Base-by-base conservation (phyloP, 2,888 invertebrate species). In the Subacronicta megacephala region DNA sequence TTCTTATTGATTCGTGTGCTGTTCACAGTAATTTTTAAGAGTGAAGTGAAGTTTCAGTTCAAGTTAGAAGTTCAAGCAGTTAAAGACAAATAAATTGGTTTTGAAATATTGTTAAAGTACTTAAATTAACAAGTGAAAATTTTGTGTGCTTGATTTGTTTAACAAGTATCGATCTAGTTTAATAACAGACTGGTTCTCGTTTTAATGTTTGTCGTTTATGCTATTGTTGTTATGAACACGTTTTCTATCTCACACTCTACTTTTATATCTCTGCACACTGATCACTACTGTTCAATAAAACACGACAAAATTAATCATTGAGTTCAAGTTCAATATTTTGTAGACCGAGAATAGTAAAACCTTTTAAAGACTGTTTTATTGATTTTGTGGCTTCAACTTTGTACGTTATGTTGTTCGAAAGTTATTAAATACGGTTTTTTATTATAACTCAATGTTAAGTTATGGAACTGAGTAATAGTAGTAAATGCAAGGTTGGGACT, bases 351-450 rank as follows among this genome's bases (percentile, higher is more conserved):
- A 58, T 60, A 55, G 47, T 33, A 35, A 10, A 5, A 52, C 40
- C 23, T 26, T 33, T 44, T 51, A 35, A 17, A 42, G 31, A 41
- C 37, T 10, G 10, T 54, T 57, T 61, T 70, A 69, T 69, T 61
- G 70, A 69, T 57, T 33, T 44, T 52, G 13, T 35, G 51, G 40
- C 38, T 40, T 43, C 20, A 20, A 51, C 33, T 50, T 51, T 47
- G 18, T 15, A 31, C 38, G 35, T 64, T 63, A 47, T 20, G 58
- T 44, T 58, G 40, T 47, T 20, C 17, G 18, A 12, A 52, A 57
- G 43, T 63, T 47, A 47, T 36, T 15, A 26, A 5, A 17, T 33
- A 49, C 16, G 9, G 12, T 23, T 44, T 52, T 43, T 49, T 44
- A 45, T 49, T 64, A 37, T 26, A 45, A 64, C 53, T 53, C 47